phyloP scores from a whole-genome alignment of 1,140 invertebrate genomes.

The Drosophila takahashii region DNA sequence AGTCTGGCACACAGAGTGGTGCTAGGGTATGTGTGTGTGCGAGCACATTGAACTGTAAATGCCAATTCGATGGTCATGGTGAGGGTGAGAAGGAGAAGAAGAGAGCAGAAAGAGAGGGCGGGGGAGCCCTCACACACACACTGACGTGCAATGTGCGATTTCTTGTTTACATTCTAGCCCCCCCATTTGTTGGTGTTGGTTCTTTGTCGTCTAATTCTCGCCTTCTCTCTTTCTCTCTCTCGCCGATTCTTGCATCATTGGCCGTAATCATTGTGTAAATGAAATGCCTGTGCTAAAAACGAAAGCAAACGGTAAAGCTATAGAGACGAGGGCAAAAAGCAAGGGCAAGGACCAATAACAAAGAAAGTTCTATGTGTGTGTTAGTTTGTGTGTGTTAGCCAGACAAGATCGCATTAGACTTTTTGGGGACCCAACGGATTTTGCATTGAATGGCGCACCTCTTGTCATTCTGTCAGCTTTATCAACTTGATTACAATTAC shows the following conservation, averaged over 20 bases:
- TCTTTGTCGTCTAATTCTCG: slow-evolving; percentile 59
- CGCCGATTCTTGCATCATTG: slow-evolving; percentile 77
- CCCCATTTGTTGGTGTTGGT: slow-evolving; percentile 24
- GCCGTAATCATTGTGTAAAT: slow-evolving; percentile 76
- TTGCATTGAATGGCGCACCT: slow-evolving; percentile 13
- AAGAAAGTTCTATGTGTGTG: slow-evolving; percentile 45
- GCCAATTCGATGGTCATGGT: slow-evolving; percentile 81
- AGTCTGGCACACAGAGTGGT: slow-evolving; percentile 51
- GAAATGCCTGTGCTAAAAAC: slow-evolving; percentile 68
- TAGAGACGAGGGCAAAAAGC: slow-evolving; percentile 42
- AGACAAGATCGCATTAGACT: slow-evolving; percentile 62
- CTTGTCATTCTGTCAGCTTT: slow-evolving; percentile 14
- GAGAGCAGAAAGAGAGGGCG: slow-evolving; percentile 16
- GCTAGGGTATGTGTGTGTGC: slow-evolving; percentile 11
- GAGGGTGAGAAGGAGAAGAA: slow-evolving; percentile 51
- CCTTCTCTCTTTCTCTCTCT: slow-evolving; percentile 21
- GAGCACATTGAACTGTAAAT: slow-evolving; percentile 82
- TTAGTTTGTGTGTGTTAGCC: background rate
- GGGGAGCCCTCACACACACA: slow-evolving; percentile 15
- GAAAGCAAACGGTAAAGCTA: slow-evolving; percentile 60
- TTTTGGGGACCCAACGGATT: slow-evolving; percentile 23
- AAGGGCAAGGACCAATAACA: slow-evolving; percentile 76
- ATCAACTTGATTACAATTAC: slow-evolving; percentile 12
- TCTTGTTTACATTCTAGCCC: slow-evolving; percentile 71
- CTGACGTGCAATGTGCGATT: slow-evolving; percentile 67